These are phyloP conservation scores for Thecocarcelia acutangulata DNA, from an alignment of 2,888 invertebrate genomes.

Conservation along the genomic window DNA sequence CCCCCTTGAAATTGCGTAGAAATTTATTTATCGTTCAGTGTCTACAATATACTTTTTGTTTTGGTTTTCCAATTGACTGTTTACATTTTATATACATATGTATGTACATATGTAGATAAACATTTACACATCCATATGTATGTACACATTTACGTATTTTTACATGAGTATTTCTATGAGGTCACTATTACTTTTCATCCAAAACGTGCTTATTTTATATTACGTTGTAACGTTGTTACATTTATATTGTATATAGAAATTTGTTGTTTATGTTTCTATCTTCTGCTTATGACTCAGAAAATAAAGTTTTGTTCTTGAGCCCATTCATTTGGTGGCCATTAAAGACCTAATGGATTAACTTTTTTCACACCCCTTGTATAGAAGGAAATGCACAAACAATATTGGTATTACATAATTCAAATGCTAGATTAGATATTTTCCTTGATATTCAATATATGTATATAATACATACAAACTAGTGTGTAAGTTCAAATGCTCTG, in stretches of 20 bases:
- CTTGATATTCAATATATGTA: not conserved
- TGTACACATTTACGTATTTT: not conserved
- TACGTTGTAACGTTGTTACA: not conserved
- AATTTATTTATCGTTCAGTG: not conserved
- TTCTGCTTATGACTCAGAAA: conserved; percentile 47
- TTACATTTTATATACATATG: not conserved
- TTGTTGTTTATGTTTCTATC: conserved; percentile 8
- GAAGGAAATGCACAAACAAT: not conserved
- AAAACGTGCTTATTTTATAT: conserved; percentile 26
- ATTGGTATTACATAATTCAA: conserved; percentile 23
- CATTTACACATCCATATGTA: too few species aligned
- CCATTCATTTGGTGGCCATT: not conserved
- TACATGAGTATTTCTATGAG: conserved; percentile 38
- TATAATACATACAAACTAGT: too few species aligned
- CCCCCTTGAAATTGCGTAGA: not conserved
- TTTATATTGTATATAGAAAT: too few species aligned
- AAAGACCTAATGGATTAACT: conserved; percentile 40
- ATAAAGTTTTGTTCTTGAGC: conserved; percentile 10
- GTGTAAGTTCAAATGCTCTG: too few species aligned
- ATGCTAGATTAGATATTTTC: not conserved
- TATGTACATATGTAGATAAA: not conserved
- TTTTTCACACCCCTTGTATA: conserved; percentile 9
- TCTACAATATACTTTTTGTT: too few species aligned
- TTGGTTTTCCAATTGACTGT: conserved; percentile 26
- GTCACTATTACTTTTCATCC: conserved; percentile 53